Base-by-base conservation (phyloP, 2,797 vertebrate species). In the Lagodon rhomboides region DNA sequence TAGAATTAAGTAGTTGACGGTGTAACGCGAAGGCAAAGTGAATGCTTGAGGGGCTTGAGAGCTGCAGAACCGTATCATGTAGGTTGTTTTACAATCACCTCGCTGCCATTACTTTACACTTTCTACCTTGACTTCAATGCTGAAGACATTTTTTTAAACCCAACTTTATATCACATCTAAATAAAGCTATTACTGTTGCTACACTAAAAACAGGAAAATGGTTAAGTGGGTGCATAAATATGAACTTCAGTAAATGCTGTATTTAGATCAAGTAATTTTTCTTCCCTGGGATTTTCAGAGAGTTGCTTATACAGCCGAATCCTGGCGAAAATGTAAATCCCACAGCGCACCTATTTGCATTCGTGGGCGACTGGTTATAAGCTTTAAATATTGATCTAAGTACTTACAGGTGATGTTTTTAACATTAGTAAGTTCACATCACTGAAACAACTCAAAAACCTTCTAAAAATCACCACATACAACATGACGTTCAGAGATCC, bases 1-100 rank as follows among this genome's bases (percentile, higher is more conserved):
- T 23, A 75, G 47, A 79, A 77, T 77, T 55, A 43, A 43, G 61
- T n/a, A 18, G 50, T 16, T 54, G 30, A 60, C 49, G 13, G 47
- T 73, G 47, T 49, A n/a, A 15, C 3, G 5, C 51, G 67, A 49
- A 73, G 12, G 65, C 6, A 71, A 59, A 63, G 46, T 18, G 34
- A 71, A 66, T 13, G 22, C 2, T 51, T 56, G n/a, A 44, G 20
- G 38, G 44, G 38, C 18, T n/a, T 65, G 47, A 66, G 13, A 54
- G 64, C 75, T 44, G 34, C 18, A 67, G 16, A 73, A 38, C 8
- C 1, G 8, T 8, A 22, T 51, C 8, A 23, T 53, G 20, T 15
- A 22, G 23, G 47, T 65, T 12, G n/a, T 64, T 80, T 68, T 27
- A 49, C 61, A 68, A 27, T 61, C 20, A 51, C 20, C 49, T 64